Conservation (phyloP, 2,797 vertebrate genomes). For the Phalloptychus januarius region DNA sequence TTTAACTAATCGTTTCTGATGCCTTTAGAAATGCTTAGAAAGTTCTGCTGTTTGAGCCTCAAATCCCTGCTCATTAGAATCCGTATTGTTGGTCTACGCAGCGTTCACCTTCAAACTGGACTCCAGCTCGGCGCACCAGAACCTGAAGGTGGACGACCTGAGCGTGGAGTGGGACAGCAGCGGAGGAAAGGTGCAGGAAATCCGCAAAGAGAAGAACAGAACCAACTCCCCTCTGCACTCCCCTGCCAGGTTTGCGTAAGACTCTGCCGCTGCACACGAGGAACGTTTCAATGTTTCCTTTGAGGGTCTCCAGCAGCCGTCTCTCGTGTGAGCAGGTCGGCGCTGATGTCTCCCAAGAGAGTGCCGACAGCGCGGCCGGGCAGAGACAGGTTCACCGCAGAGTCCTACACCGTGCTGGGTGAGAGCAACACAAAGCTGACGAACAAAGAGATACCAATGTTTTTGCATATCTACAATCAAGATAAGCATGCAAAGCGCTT, state of each 20-base stretch:
- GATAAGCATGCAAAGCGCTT: neutral
- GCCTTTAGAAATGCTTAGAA: neutral
- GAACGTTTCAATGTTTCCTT: neutral
- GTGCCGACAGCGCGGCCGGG: conserved; percentile 84
- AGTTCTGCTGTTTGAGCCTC: neutral
- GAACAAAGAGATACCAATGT: neutral
- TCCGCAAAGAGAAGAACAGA: conserved; percentile 92
- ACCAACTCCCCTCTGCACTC: conserved; percentile 93
- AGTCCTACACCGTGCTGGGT: conserved; percentile 97
- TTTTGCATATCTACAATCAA: neutral
- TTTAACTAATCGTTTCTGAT: no score
- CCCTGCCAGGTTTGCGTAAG: conserved; percentile 87
- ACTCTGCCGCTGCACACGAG: neutral
- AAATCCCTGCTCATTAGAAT: neutral
- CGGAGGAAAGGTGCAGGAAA: conserved; percentile 93
- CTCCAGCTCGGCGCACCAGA: conserved; percentile 89
- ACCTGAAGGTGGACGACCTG: conserved; percentile 92
- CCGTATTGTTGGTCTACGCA: conserved; percentile 50
- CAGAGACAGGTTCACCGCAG: conserved; percentile 92
- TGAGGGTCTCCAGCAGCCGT: conserved; percentile 1
- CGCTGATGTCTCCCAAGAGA: conserved; percentile 92
- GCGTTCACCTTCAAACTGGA: conserved; percentile 94
- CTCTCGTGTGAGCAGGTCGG: conserved; percentile 74
- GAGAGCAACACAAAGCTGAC: conserved; percentile 44
- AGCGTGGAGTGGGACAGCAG: conserved; percentile 95